Conservation (phyloP, 2,113 vertebrate genomes). For the Ammodytes dubius region DNA sequence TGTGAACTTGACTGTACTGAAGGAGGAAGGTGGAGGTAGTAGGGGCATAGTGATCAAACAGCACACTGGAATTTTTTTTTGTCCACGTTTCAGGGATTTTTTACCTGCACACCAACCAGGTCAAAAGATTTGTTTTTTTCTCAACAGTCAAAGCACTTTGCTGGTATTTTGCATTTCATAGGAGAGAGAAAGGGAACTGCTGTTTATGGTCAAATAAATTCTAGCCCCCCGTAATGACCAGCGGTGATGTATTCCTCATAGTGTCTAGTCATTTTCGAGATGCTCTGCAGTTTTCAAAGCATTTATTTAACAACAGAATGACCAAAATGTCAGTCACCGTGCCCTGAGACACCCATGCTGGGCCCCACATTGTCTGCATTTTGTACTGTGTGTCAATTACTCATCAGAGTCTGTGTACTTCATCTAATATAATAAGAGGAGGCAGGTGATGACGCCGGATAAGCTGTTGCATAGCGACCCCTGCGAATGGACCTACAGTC, state of each 20-base stretch:
- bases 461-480: background rate
- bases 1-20: constrained; percentile 72
- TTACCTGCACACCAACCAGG: constrained; percentile 36
- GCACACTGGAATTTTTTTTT: constrained; percentile 71
- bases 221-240: constrained; percentile 14
- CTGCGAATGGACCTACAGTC: background rate
- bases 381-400: background rate
- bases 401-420: background rate
- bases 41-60: constrained; percentile 72
- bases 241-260: constrained; percentile 21
- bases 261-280: constrained; percentile 7
- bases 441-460: background rate
- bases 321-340: background rate
- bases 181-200: constrained; percentile 44
- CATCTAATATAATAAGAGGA: background rate
- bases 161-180: constrained; percentile 16
- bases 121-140: constrained; percentile 65
- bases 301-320: constrained; percentile 5
- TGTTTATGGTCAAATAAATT: constrained; percentile 51
- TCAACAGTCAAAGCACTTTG: constrained; percentile 58
- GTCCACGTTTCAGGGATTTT: constrained; percentile 63
- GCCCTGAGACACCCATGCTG: background rate
- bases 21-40: constrained; percentile 58
- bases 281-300: constrained; percentile 1
- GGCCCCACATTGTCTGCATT: background rate